These are phyloP conservation scores for Falco naumanni DNA, from an alignment of 2,797 vertebrate species.

Conservation along the genomic window DNA sequence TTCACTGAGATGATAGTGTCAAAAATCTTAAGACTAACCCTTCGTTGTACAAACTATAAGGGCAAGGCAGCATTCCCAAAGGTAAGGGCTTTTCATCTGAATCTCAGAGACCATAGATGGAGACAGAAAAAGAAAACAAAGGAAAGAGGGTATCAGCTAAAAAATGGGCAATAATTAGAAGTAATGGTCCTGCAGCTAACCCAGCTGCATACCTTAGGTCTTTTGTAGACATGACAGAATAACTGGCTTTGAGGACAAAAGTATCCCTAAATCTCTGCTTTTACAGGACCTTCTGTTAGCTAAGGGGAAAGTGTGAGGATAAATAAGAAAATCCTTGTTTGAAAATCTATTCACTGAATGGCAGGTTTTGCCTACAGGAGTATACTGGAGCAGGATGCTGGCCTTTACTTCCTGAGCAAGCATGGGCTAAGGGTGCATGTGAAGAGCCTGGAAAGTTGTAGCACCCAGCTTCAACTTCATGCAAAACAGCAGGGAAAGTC, in stretches of 20 bases:
- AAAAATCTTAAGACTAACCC: neutral
- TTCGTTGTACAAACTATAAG: neutral
- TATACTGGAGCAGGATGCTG: neutral
- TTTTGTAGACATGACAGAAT: neutral
- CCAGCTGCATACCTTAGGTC: neutral
- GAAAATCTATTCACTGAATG: neutral
- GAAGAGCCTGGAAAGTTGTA: neutral
- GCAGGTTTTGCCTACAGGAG: rapidly evolving
- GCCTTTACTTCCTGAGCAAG: neutral
- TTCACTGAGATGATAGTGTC: neutral
- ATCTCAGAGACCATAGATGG: neutral
- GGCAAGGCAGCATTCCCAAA: neutral
- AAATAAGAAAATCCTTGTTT: neutral
- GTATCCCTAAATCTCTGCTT: neutral
- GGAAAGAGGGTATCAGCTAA: neutral
- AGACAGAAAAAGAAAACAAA: neutral
- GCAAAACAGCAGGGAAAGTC: neutral
- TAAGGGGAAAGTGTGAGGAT: neutral
- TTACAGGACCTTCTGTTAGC: neutral
- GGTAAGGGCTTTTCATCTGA: neutral
- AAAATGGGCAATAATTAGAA: neutral
- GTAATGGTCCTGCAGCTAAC: neutral
- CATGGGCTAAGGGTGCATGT: rapidly evolving
- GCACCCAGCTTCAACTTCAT: neutral
- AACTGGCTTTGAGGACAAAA: neutral